These are phyloP conservation scores for Danio tinwini DNA, from an alignment of 2,797 vertebrate genomes.

Conservation along the genomic window DNA sequence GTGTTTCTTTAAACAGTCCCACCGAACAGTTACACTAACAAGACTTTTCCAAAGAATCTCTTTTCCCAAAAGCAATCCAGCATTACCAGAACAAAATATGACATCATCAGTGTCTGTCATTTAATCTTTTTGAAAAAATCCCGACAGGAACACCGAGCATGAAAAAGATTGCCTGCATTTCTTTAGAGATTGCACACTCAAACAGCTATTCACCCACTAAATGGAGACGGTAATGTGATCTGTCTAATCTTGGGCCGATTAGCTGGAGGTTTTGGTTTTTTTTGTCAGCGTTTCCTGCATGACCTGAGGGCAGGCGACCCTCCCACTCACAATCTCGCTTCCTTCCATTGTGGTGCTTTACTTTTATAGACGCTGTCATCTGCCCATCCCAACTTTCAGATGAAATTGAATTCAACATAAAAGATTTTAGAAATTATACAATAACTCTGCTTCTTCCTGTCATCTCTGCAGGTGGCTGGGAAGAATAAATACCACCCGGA, in stretches of 20 bases:
- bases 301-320: slow-evolving; percentile 17
- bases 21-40: neutral
- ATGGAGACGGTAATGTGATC: neutral
- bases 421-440: neutral
- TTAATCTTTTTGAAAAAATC: neutral
- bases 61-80: neutral
- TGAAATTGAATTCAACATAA: slow-evolving; percentile 16
- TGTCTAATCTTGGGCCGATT: slow-evolving; percentile 1
- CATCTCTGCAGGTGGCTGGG: slow-evolving; percentile 85
- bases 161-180: neutral
- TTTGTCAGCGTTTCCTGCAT: slow-evolving; percentile 2
- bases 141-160: neutral
- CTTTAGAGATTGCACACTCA: slow-evolving; percentile 13
- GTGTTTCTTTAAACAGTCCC: too few species aligned
- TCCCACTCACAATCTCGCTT: slow-evolving; percentile 43
- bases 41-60: neutral
- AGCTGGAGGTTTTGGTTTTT: neutral
- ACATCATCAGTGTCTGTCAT: neutral
- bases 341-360: slow-evolving; percentile 42
- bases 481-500: slow-evolving; percentile 96
- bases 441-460: neutral
- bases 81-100: neutral
- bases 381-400: slow-evolving; percentile 21
- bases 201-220: neutral
- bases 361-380: slow-evolving; percentile 52